Percentiles rank a stretch among this genome's conserved stretches.
phyloP scores from a whole-genome alignment of 1,140 invertebrate genomes.

The Bombyx mandarina region DNA sequence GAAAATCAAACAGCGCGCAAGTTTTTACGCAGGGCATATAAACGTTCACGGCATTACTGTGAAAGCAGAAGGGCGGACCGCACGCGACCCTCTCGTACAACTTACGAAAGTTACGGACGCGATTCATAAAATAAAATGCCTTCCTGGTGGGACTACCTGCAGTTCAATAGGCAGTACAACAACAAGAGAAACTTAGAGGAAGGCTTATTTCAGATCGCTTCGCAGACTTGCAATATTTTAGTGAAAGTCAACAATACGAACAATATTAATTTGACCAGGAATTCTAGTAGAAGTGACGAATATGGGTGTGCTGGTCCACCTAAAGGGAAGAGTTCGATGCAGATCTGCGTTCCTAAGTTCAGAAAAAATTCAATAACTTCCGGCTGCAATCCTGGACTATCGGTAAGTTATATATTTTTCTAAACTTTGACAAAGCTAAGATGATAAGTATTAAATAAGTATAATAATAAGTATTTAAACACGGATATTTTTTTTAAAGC shows the following conservation, averaged over 20 bases:
- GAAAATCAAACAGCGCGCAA: slow-evolving; percentile 52
- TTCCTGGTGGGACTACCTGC: slow-evolving; percentile 72
- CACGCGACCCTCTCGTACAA: slow-evolving; percentile 22
- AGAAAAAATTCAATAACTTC: slow-evolving; percentile 63
- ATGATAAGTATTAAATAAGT: not conserved
- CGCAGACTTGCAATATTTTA: slow-evolving; percentile 79
- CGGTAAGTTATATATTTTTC: slow-evolving; percentile 42
- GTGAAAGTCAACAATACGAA: slow-evolving; percentile 82
- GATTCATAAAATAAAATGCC: slow-evolving; percentile 64
- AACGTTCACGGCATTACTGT: slow-evolving; percentile 16
- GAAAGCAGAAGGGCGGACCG: slow-evolving; percentile 8
- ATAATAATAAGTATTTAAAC: not conserved
- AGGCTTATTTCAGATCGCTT: slow-evolving; percentile 79
- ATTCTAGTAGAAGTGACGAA: slow-evolving; percentile 74
- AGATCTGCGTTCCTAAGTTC: slow-evolving; percentile 59
- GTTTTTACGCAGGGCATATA: slow-evolving; percentile 12
- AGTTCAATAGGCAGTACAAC: slow-evolving; percentile 62
- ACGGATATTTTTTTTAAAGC: no score
- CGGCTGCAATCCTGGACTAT: slow-evolving; percentile 66
- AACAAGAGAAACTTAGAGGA: slow-evolving; percentile 77
- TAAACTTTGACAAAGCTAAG: not conserved
- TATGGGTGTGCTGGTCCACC: slow-evolving; percentile 68
- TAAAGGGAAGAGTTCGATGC: slow-evolving; percentile 51
- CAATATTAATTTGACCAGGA: slow-evolving; percentile 78
- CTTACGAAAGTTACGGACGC: slow-evolving; percentile 14